Evolutionary conservation across 2,113 vertebrate species (phyloP).

Genomic region (Gambusia affinis): DNA sequence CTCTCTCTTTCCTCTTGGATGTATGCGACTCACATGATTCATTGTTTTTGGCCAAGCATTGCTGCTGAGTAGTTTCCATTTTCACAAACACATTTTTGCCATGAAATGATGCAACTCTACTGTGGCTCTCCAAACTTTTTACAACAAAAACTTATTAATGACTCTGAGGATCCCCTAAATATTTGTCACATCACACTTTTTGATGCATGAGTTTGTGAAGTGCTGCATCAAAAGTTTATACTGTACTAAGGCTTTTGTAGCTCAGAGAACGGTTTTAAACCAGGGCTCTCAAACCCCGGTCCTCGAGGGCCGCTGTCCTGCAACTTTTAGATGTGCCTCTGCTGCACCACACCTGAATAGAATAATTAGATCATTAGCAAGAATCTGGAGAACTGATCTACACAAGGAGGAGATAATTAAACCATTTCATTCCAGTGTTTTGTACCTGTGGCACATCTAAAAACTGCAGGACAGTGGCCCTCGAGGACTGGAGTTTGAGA

Average conservation of each 20-base stretch:
- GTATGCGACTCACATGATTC: constrained; percentile 52
- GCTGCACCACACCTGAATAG: no score
- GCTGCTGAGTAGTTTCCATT: constrained; percentile 63
- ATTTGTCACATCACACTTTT: not conserved
- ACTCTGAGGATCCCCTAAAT: not conserved
- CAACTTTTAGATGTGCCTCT: no score
- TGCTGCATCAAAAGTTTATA: not conserved
- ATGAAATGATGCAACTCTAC: constrained; percentile 52
- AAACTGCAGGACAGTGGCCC: no score
- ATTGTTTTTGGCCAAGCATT: constrained; percentile 50
- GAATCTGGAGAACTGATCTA: no score
- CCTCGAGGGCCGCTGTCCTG: no score
- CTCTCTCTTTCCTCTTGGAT: constrained; percentile 43
- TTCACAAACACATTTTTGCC: constrained; percentile 45
- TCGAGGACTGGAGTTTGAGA: no score
- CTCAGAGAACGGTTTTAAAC: constrained; percentile 3
- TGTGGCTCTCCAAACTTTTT: constrained; percentile 18
- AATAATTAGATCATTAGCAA: no score
- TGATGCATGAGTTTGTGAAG: not conserved
- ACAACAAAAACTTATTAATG: not conserved
- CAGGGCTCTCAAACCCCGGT: no score
- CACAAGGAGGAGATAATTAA: no score
- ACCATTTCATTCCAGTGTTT: no score
- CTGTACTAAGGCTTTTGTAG: constrained; percentile 1
- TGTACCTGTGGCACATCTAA: no score